Conservation (phyloP, 2,888 invertebrate species). For the Carabus problematicus region DNA sequence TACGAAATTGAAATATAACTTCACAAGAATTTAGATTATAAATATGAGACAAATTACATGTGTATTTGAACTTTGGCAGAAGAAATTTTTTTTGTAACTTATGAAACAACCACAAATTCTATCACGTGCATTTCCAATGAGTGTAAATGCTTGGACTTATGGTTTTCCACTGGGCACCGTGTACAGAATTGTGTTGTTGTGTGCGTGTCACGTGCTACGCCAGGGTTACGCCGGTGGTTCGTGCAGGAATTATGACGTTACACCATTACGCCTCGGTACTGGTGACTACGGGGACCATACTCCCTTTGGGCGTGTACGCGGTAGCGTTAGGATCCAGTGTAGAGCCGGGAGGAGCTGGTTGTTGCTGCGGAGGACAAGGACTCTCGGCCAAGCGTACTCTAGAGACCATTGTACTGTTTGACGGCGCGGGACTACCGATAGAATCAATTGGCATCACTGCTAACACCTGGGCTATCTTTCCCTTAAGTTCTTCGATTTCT, state of each 20-base stretch:
- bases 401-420: slow-evolving; percentile 62
- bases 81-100: too few relatives aligned
- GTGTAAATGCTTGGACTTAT: too few relatives aligned
- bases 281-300: slow-evolving; percentile 65
- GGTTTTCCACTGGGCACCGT: too few relatives aligned
- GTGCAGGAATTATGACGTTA: neutral
- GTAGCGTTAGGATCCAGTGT: slow-evolving; percentile 88
- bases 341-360: slow-evolving; percentile 59
- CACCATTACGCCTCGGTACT: slow-evolving; percentile 65
- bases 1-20: too few relatives aligned
- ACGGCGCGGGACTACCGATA: slow-evolving; percentile 63
- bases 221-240: too few relatives aligned
- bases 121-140: too few relatives aligned
- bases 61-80: too few relatives aligned
- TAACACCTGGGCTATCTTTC: slow-evolving; percentile 90
- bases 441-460: slow-evolving; percentile 87
- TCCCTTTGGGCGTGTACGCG: slow-evolving; percentile 86
- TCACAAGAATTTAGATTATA: too few relatives aligned
- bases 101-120: too few relatives aligned
- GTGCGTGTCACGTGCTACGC: too few relatives aligned
- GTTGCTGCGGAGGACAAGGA: slow-evolving; percentile 50
- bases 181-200: too few relatives aligned
- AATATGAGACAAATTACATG: too few relatives aligned
- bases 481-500: slow-evolving; percentile 89
- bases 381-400: slow-evolving; percentile 67